These are phyloP conservation scores for Brenthis daphne DNA, from an alignment of 2,888 invertebrate genomes.

Conservation along the genomic window DNA sequence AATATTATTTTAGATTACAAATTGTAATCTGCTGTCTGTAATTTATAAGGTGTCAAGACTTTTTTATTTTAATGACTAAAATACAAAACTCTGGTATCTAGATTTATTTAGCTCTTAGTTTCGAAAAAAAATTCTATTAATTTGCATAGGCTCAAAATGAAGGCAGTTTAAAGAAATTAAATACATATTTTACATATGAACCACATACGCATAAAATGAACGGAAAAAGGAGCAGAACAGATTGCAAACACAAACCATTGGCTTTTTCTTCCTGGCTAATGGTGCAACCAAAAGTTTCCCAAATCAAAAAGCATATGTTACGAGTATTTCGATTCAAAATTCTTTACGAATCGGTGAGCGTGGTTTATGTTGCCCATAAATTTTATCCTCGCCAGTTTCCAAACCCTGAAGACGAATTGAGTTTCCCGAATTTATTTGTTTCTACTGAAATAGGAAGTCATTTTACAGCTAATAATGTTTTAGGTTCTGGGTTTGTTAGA, in stretches of 20 bases:
- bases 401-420: slow-evolving; percentile 33
- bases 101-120: too few species aligned
- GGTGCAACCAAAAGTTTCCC: slow-evolving; percentile 42
- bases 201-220: too few species aligned
- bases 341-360: slow-evolving; percentile 47
- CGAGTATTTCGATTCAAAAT: slow-evolving; percentile 45
- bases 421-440: slow-evolving; percentile 37
- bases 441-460: slow-evolving; percentile 26
- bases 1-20: too few species aligned
- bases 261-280: slow-evolving; percentile 37
- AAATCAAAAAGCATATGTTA: slow-evolving; percentile 56
- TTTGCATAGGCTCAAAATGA: too few species aligned
- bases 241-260: slow-evolving; percentile 28
- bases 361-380: slow-evolving; percentile 55
- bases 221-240: too few species aligned
- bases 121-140: too few species aligned
- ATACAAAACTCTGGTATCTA: too few species aligned
- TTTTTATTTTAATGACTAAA: too few species aligned
- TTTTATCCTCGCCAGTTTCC: slow-evolving; percentile 45
- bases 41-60: too few species aligned
- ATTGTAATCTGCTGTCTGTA: too few species aligned
- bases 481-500: slow-evolving; percentile 17
- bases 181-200: too few species aligned
- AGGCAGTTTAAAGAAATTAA: too few species aligned
- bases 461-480: slow-evolving; percentile 30